A percentile compares a stretch with the other conserved stretches of the same genome.
phyloP scores from a whole-genome alignment of 2,113 vertebrate species.

The Pluvianellus socialis region DNA sequence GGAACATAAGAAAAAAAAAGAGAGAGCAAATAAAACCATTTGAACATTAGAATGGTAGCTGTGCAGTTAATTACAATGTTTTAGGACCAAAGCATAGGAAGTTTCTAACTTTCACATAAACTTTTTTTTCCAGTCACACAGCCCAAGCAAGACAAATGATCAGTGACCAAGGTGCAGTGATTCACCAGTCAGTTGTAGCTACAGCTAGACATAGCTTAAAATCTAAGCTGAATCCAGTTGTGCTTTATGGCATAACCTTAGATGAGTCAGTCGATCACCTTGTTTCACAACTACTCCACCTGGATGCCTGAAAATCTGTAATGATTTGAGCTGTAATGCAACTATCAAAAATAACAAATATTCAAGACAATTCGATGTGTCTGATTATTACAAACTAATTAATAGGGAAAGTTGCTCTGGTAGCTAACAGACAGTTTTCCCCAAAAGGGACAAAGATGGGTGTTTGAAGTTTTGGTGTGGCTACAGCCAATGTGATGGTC shows the following conservation, averaged over 20 bases:
- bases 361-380: neutral
- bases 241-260: neutral
- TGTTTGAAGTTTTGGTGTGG: neutral
- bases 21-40: neutral
- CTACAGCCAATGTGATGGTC: fast-evolving
- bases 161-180: neutral
- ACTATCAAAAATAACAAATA: neutral
- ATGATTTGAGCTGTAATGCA: fast-evolving
- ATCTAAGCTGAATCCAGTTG: neutral
- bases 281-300: neutral
- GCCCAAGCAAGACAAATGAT: neutral
- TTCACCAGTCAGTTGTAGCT: fast-evolving
- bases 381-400: neutral
- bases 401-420: neutral
- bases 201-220: neutral
- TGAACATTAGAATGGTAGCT: neutral
- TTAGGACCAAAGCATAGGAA: neutral
- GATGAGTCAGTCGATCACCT: neutral
- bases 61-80: neutral
- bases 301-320: neutral
- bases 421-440: neutral
- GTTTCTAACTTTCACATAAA: neutral
- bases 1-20: neutral
- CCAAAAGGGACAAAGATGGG: fast-evolving
- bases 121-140: neutral